Evolutionary conservation across 2,797 vertebrate species (phyloP).

Genomic region (Hoplostethus mediterraneus): DNA sequence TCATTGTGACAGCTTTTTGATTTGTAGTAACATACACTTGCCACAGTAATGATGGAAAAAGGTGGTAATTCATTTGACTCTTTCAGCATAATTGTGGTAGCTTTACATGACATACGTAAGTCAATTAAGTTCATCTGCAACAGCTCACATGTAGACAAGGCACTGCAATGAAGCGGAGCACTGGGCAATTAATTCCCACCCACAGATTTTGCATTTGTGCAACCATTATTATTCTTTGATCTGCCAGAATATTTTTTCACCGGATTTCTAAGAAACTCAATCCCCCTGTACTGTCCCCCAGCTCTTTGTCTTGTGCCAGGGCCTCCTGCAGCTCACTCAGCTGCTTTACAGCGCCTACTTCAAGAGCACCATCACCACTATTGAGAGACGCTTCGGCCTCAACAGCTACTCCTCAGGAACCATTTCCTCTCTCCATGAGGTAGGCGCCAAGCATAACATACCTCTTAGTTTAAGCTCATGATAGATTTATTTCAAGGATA

Average conservation of each 20-base stretch:
- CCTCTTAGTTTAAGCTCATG: conserved; percentile 16
- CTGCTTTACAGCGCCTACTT: conserved; percentile 96
- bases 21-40: not conserved
- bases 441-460: conserved; percentile 76
- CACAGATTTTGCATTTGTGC: too few relatives aligned
- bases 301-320: conserved; percentile 95
- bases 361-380: conserved; percentile 97
- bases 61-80: too few relatives aligned
- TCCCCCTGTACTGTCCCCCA: conserved; percentile 49
- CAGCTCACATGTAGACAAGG: too few relatives aligned
- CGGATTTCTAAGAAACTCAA: not conserved
- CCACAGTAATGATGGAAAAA: not conserved
- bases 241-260: not conserved
- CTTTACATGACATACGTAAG: too few relatives aligned
- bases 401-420: conserved; percentile 95
- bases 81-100: too few relatives aligned
- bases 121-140: too few relatives aligned
- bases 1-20: not conserved
- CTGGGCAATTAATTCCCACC: too few relatives aligned
- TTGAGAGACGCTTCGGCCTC: conserved; percentile 96
- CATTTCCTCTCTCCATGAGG: conserved; percentile 97
- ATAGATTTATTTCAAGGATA: conserved; percentile 57
- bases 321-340: conserved; percentile 95
- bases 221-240: not conserved
- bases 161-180: too few relatives aligned